Evolutionary conservation across 2,888 invertebrate species (phyloP).

Genomic region (Sialis fuliginosa): DNA sequence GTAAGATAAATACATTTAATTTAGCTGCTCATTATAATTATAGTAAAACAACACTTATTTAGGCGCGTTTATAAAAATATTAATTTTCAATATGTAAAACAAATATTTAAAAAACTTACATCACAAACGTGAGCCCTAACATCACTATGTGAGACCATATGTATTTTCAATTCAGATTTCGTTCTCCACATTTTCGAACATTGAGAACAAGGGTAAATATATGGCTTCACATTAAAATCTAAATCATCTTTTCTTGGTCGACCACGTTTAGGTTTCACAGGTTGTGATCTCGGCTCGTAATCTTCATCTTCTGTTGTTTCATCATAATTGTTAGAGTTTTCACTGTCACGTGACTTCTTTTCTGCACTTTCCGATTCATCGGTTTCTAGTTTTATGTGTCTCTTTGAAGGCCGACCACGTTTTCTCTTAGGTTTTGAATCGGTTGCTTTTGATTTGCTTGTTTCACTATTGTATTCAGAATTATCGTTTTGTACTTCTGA

Average conservation of each 20-base stretch:
- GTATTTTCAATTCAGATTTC: slow-evolving; percentile 16
- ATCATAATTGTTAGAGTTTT: not conserved
- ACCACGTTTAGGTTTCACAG: slow-evolving; percentile 4
- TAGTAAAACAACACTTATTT: no score
- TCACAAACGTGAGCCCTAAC: slow-evolving; percentile 26
- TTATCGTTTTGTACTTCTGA: not conserved
- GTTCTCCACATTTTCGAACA: slow-evolving; percentile 19
- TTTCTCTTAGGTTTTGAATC: not conserved
- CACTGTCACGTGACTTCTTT: not conserved
- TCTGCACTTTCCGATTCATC: not conserved
- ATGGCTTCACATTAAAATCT: slow-evolving; percentile 10
- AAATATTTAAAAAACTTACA: slow-evolving; percentile 4
- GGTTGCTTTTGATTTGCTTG: not conserved
- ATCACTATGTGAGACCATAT: slow-evolving; percentile 16
- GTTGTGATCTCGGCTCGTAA: slow-evolving; percentile 2
- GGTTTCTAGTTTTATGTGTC: not conserved
- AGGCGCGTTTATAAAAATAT: no score
- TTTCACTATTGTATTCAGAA: not conserved
- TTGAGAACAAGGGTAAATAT: slow-evolving; percentile 12
- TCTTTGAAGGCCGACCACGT: not conserved
- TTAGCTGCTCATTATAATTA: no score
- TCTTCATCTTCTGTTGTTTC: slow-evolving; percentile 5
- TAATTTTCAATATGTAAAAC: no score
- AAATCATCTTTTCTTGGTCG: slow-evolving; percentile 8
- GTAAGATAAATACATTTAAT: no score